Base-by-base conservation (phyloP, 2,888 invertebrate species). In the Pogonocherus hispidulus region DNA sequence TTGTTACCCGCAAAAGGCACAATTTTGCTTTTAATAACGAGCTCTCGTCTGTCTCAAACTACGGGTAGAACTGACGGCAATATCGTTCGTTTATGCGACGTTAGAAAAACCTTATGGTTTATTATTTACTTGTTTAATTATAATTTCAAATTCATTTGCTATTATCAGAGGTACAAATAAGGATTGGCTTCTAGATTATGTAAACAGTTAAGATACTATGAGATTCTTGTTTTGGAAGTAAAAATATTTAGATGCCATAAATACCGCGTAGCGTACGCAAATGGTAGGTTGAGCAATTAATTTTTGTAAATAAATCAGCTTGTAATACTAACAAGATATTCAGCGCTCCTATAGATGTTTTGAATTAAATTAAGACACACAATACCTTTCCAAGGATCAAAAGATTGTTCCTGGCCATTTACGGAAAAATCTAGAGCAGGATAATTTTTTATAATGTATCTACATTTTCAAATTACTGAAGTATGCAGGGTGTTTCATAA, bases 111-210 rank as follows among this genome's bases (percentile, higher is more conserved):
- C 56, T 54, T 64, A 55, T 41, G 41, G 37, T 41, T 56, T 44
- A 18, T 69, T 69, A 69, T 63, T 69, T 66, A 57, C 63, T 37
- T 22, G 63, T 54, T 69, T 66, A 59, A 69, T 69, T 63, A 66
- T 41, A 63, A 66, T 63, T 69, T 66, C 51, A 63, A 69, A 69
- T 66, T 66, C 59, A 41, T 57, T 66, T 49, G 56, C 65, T 41
- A 55, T 56, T 51, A 56, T 62, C 47, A 37, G 20, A 22, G 19
- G 55, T 46, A 62, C 51, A 62, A 62, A 51, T 4, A 16, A 35
- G 62, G 49, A n/a, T 32, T 51, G 62, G 22, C 22, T 59, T 32
- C 16, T 59, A 32, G 32, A 51, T 9, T 51, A 51, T 37, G 62
- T 41, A 51, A 62, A 62, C 51, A 37, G 46, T 37, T 62, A n/a